These are phyloP conservation scores for Styela clava DNA, from an alignment of 23 tunicate genomes.

Conservation along the genomic window DNA sequence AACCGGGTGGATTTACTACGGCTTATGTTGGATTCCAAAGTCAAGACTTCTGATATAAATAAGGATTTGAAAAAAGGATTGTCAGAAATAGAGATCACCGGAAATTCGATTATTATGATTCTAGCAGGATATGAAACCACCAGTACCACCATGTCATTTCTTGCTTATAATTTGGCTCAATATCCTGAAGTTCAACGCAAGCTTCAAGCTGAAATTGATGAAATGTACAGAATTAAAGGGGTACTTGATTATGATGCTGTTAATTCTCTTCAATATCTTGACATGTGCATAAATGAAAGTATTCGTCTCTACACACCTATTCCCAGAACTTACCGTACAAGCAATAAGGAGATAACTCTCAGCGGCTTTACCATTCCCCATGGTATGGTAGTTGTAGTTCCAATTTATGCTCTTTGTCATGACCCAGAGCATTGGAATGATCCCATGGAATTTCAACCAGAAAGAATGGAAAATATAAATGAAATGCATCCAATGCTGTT, in stretches of 20 bases:
- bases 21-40: not conserved
- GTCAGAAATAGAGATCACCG: slow-evolving; percentile 45
- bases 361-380: slow-evolving; percentile 34
- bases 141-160: slow-evolving; percentile 36
- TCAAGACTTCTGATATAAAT: not conserved
- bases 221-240: not conserved
- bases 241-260: not conserved
- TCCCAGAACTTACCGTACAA: not conserved
- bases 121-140: slow-evolving; percentile 77
- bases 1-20: not conserved
- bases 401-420: slow-evolving; percentile 30
- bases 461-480: slow-evolving; percentile 62
- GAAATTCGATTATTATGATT: slow-evolving; percentile 49
- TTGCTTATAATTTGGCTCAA: slow-evolving; percentile 62
- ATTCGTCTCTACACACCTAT: not conserved
- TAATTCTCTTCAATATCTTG: not conserved
- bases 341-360: slow-evolving; percentile 39
- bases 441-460: not conserved
- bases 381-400: slow-evolving; percentile 27
- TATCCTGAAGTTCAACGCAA: slow-evolving; percentile 44
- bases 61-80: slow-evolving; percentile 23
- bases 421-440: slow-evolving; percentile 26
- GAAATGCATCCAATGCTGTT: slow-evolving; percentile 50
- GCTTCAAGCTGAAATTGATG: slow-evolving; percentile 50
- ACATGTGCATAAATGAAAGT: slow-evolving; percentile 4